Percentiles rank a stretch among this genome's conserved stretches.
Evolutionary conservation across 2,888 invertebrate species (phyloP).

Genomic region (Vandiemenella viatica): DNA sequence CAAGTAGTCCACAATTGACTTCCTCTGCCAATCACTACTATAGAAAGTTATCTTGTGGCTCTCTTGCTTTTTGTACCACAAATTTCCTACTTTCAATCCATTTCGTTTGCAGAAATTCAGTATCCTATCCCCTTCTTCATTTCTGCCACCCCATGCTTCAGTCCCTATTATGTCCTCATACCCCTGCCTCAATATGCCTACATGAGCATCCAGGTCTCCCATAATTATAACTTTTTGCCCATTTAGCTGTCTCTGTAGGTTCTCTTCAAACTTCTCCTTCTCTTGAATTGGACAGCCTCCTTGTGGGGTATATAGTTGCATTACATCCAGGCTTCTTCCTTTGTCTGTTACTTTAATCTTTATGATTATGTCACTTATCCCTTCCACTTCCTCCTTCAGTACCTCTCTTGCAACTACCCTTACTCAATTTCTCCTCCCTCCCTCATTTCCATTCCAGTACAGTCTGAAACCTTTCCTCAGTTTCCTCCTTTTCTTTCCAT

Average conservation of each 20-base stretch:
- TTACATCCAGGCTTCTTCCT: neutral
- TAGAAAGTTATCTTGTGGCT: neutral
- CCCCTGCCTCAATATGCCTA: neutral
- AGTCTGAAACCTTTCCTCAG: neutral
- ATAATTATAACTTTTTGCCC: neutral
- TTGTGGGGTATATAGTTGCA: neutral
- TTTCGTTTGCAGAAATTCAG: neutral
- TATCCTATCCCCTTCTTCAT: neutral
- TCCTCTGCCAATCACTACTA: too few relatives aligned
- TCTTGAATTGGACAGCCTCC: neutral
- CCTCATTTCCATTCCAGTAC: neutral
- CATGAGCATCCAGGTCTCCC: neutral
- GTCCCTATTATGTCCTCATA: neutral
- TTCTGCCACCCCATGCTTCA: too few relatives aligned
- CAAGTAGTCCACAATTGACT: neutral
- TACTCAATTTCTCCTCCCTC: neutral
- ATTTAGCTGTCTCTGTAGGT: neutral
- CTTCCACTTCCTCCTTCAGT: neutral
- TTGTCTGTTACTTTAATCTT: neutral
- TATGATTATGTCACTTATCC: neutral
- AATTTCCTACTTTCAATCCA: neutral
- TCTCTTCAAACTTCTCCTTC: neutral
- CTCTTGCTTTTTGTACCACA: neutral
- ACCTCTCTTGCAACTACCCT: too few relatives aligned
- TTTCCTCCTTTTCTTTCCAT: neutral